Evolutionary conservation across 2,888 invertebrate genomes (phyloP).

Genomic region (Rhingia rostrata): DNA sequence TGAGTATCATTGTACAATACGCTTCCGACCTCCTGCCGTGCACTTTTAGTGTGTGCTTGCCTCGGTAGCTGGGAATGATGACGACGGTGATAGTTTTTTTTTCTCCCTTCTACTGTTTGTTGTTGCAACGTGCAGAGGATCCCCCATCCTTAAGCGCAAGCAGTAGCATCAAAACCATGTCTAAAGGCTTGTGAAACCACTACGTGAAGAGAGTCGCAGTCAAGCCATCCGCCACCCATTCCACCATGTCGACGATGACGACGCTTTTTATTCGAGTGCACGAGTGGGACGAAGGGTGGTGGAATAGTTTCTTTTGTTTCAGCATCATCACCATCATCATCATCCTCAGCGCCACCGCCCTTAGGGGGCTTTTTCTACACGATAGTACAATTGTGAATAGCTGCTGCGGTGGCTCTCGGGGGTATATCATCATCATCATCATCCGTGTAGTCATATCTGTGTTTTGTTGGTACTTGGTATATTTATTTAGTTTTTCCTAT

Average conservation of each 20-base stretch:
- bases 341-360: slow-evolving; percentile 40
- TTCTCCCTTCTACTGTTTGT: background rate
- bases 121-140: slow-evolving; percentile 34
- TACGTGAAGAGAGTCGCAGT: slow-evolving; percentile 16
- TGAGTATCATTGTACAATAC: slow-evolving; percentile 42
- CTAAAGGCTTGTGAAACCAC: slow-evolving; percentile 53
- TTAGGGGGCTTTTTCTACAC: slow-evolving; percentile 55
- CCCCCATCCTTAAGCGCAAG: slow-evolving; percentile 42
- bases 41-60: slow-evolving; percentile 39
- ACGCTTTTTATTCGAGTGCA: slow-evolving; percentile 43
- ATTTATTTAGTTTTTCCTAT: slow-evolving; percentile 12
- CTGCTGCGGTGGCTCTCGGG: slow-evolving; percentile 33
- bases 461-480: slow-evolving; percentile 1
- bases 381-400: slow-evolving; percentile 66
- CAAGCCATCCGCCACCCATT: slow-evolving; percentile 14
- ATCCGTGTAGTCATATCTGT: slow-evolving; percentile 32
- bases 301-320: slow-evolving; percentile 65
- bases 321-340: slow-evolving; percentile 58
- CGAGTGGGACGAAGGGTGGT: slow-evolving; percentile 18
- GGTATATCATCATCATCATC: slow-evolving; percentile 46
- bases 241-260: slow-evolving; percentile 31
- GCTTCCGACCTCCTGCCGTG: slow-evolving; percentile 67
- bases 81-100: slow-evolving; percentile 51
- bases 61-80: slow-evolving; percentile 52
- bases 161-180: slow-evolving; percentile 38